Evolutionary conservation across 2,113 vertebrate species (phyloP).

Genomic region (Oostethus manadensis): DNA sequence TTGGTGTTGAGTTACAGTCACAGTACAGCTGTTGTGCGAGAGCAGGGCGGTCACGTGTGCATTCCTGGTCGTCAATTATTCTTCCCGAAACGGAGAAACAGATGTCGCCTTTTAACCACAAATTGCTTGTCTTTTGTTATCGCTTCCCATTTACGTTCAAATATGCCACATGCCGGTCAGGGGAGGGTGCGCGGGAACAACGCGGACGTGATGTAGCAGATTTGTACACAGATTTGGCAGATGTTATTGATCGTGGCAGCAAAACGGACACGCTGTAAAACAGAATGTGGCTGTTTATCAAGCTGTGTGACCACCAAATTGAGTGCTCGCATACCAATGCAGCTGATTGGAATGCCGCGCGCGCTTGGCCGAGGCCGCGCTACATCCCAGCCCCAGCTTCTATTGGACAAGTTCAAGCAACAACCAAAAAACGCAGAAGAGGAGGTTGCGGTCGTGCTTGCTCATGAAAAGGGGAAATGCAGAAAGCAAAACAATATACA

Average conservation of each 20-base stretch:
- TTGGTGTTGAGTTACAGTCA: neutral
- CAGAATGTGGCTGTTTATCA: slow-evolving; percentile 34
- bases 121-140: neutral
- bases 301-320: slow-evolving; percentile 29
- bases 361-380: slow-evolving; percentile 7
- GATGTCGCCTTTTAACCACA: neutral
- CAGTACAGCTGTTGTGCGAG: neutral
- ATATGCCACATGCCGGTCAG: slow-evolving; percentile 2
- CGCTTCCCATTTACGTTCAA: neutral
- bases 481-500: too few relatives aligned
- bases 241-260: slow-evolving; percentile 22
- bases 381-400: slow-evolving; percentile 24
- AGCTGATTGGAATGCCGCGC: slow-evolving; percentile 27
- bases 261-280: slow-evolving; percentile 22
- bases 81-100: neutral
- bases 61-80: neutral
- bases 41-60: neutral
- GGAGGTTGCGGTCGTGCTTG: too few relatives aligned
- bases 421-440: too few relatives aligned
- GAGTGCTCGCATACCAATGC: slow-evolving; percentile 16
- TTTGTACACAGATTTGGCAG: slow-evolving; percentile 19
- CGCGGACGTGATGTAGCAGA: slow-evolving; percentile 1
- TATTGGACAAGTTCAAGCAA: too few relatives aligned
- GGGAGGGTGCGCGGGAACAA: slow-evolving; percentile 3
- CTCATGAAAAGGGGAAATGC: too few relatives aligned